Conservation (phyloP, 2,113 vertebrate genomes). For the Cryptomyrus ogoouensis region DNA sequence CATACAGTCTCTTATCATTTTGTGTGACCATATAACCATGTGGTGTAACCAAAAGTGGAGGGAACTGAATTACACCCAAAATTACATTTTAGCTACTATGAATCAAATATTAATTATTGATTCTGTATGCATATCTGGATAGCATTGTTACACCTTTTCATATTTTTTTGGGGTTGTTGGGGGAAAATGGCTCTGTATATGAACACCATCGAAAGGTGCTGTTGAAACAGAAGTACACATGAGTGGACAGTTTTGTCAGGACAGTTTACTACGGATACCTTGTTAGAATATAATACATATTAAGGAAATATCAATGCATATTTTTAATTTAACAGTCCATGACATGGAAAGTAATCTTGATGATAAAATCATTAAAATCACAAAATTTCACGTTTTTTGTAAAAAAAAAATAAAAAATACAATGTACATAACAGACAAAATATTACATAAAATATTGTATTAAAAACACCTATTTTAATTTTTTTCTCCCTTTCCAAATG, state of each 20-base stretch:
- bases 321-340: neutral
- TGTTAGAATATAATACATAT: neutral
- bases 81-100: neutral
- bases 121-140: neutral
- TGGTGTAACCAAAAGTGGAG: neutral
- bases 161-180: neutral
- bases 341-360: neutral
- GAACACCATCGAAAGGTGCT: neutral
- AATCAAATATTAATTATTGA: neutral
- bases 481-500: neutral
- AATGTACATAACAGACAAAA: neutral
- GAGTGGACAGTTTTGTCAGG: neutral
- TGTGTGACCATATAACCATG: neutral
- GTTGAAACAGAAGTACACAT: neutral
- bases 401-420: neutral
- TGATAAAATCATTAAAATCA: neutral
- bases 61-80: neutral
- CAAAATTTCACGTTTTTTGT: neutral
- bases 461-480: neutral
- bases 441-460: neutral
- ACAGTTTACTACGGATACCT: neutral
- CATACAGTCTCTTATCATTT: neutral
- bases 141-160: neutral
- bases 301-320: neutral
- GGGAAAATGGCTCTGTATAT: neutral